These are phyloP conservation scores for Ruditapes philippinarum DNA, from an alignment of 1,140 invertebrate genomes.

Conservation along the genomic window DNA sequence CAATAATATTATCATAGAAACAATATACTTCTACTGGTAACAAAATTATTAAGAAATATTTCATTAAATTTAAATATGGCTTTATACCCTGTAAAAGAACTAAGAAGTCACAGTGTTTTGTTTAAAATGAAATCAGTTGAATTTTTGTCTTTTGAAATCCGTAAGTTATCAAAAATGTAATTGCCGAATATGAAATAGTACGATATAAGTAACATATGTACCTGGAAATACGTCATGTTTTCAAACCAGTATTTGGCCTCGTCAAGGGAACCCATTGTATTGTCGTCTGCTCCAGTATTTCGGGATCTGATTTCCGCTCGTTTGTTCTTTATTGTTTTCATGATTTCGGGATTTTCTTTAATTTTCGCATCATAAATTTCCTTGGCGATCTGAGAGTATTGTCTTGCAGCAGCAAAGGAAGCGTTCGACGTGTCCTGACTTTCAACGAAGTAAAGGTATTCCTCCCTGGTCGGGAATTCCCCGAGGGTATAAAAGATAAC, in stretches of 20 bases:
- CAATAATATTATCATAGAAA: no score
- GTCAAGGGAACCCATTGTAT: slow-evolving; percentile 58
- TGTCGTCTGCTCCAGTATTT: slow-evolving; percentile 47
- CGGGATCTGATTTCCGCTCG: slow-evolving; percentile 63
- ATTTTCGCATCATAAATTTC: slow-evolving; percentile 68
- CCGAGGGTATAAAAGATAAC: slow-evolving; percentile 72
- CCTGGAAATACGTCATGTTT: slow-evolving; percentile 72
- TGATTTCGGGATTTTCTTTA: slow-evolving; percentile 56
- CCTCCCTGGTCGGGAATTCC: slow-evolving; percentile 68
- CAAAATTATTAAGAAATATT: no score
- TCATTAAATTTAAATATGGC: no score
- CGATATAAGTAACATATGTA: not conserved
- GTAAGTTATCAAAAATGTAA: no score
- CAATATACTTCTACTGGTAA: no score
- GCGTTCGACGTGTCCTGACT: slow-evolving; percentile 73
- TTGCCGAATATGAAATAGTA: no score
- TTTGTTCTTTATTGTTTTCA: slow-evolving; percentile 42
- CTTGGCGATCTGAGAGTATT: slow-evolving; percentile 73
- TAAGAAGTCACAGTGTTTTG: no score
- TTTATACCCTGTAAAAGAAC: no score
- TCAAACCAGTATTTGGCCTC: slow-evolving; percentile 72
- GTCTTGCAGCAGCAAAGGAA: slow-evolving; percentile 72
- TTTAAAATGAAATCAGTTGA: no score
- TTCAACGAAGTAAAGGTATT: slow-evolving; percentile 76
- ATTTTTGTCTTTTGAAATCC: no score